Evolutionary conservation across 1,140 invertebrate species (phyloP).

Genomic region (Trichonephila inaurata): DNA sequence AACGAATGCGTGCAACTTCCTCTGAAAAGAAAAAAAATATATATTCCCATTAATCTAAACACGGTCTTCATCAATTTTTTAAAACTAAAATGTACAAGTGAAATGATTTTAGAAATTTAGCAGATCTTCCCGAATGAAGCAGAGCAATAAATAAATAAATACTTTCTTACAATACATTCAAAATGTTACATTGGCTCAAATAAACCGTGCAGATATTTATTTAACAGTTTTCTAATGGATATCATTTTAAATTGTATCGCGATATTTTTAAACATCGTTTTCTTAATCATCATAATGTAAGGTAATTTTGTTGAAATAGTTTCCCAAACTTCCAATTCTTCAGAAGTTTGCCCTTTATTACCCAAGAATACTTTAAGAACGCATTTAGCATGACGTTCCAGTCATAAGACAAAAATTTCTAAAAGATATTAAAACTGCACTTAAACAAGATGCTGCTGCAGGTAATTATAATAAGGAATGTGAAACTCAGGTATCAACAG

Average conservation of each 20-base stretch:
- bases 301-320: not conserved
- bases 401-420: slow-evolving; percentile 31
- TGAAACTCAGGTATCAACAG: not conserved
- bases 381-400: not conserved
- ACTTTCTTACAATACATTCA: too few species aligned
- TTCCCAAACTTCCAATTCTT: not conserved
- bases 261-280: not conserved
- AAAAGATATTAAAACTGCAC: slow-evolving; percentile 52
- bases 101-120: too few species aligned
- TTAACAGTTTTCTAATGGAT: not conserved
- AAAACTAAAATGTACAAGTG: too few species aligned
- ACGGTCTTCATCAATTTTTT: too few species aligned
- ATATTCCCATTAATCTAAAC: too few species aligned
- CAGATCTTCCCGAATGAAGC: too few species aligned
- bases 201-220: not conserved
- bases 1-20: too few species aligned
- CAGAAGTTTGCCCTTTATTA: slow-evolving; percentile 22
- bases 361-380: slow-evolving; percentile 1
- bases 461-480: slow-evolving; percentile 33
- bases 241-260: not conserved
- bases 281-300: not conserved
- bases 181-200: too few species aligned
- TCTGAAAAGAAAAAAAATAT: too few species aligned
- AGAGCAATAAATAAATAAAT: too few species aligned
- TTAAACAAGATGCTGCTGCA: slow-evolving; percentile 28